These are phyloP conservation scores for Alligator mississippiensis DNA, from an alignment of 2,113 vertebrate species.

Conservation along the genomic window DNA sequence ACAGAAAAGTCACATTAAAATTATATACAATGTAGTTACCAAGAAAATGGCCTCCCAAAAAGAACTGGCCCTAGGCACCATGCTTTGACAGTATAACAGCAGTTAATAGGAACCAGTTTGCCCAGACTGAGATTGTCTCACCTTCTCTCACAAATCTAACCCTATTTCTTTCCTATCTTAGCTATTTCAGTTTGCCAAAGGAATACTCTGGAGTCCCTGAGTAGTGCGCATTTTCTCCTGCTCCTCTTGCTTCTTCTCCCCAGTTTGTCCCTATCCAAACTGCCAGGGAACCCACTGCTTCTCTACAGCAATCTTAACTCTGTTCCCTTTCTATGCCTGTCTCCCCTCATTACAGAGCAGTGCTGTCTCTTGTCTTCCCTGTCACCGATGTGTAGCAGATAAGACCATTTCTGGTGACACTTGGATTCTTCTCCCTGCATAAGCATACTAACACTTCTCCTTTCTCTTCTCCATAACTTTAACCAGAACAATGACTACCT, in stretches of 20 bases:
- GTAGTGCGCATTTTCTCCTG: rapidly evolving
- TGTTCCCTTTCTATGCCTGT: background rate
- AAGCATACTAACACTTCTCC: background rate
- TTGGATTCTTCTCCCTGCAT: background rate
- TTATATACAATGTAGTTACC: background rate
- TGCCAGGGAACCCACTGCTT: background rate
- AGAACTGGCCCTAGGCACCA: background rate
- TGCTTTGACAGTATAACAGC: background rate
- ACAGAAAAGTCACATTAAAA: background rate
- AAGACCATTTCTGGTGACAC: background rate
- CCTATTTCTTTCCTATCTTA: rapidly evolving
- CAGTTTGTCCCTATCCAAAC: background rate
- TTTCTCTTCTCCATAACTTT: background rate
- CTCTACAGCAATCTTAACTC: background rate
- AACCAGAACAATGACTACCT: constrained; percentile 10
- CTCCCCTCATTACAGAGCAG: background rate
- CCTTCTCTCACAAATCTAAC: background rate
- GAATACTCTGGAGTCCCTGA: background rate
- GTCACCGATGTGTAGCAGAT: background rate
- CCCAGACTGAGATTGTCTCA: background rate
- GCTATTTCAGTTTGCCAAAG: rapidly evolving
- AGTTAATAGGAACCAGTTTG: background rate
- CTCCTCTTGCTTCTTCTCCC: background rate
- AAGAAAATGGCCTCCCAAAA: constrained; percentile 3
- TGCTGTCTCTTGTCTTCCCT: background rate